A percentile compares a stretch with the other conserved stretches of the same genome.
phyloP scores from a whole-genome alignment of 2,797 vertebrate genomes.

The Chaetodon trifasciatus region DNA sequence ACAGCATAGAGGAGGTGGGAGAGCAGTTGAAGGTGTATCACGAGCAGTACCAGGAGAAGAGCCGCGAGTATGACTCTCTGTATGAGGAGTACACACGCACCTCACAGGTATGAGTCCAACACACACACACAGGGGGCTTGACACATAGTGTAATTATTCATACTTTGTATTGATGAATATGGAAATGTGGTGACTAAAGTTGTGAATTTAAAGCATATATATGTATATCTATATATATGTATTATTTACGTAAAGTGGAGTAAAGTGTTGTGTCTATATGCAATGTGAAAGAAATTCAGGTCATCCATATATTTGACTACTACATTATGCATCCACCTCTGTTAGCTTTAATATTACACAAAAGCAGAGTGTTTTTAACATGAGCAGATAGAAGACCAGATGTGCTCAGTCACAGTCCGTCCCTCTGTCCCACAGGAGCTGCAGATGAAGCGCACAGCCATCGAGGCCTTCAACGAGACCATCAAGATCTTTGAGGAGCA shows the following conservation, averaged over 20 bases:
- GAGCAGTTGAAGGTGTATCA: slow-evolving; percentile 94
- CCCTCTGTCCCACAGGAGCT: slow-evolving; percentile 85
- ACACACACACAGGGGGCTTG: background rate
- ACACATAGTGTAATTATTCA: background rate
- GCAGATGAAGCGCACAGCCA: slow-evolving; percentile 95
- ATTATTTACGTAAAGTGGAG: background rate
- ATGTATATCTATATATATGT: background rate
- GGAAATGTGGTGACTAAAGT: background rate
- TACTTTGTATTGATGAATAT: background rate
- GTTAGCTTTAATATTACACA: background rate
- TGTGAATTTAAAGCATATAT: background rate
- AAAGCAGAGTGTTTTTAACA: background rate
- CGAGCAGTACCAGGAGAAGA: slow-evolving; percentile 96
- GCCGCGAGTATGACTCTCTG: slow-evolving; percentile 92
- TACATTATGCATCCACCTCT: background rate
- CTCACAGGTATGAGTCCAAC: slow-evolving; percentile 86
- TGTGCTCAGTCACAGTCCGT: background rate
- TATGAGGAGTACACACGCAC: slow-evolving; percentile 95
- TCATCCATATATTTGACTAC: background rate
- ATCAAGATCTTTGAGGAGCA: slow-evolving; percentile 98
- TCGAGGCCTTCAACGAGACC: slow-evolving; percentile 95
- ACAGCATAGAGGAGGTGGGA: slow-evolving; percentile 94
- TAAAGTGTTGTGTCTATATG: background rate
- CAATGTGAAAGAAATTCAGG: background rate
- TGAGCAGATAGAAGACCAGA: background rate